phyloP scores from a whole-genome alignment of 2,797 vertebrate species.

The Remorina albescens region DNA sequence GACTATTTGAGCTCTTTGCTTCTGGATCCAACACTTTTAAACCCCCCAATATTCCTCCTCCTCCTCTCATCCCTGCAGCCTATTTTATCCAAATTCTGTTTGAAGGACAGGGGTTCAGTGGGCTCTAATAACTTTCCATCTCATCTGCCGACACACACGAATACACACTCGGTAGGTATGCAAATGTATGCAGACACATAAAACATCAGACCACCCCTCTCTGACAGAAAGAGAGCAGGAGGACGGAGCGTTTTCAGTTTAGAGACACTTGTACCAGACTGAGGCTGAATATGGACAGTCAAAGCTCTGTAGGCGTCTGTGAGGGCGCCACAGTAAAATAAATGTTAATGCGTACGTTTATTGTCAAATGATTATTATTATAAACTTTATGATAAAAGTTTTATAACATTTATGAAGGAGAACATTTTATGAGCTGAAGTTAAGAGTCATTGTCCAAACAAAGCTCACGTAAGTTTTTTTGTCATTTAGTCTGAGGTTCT shows the following conservation, averaged over 20 bases:
- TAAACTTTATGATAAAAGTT: not conserved
- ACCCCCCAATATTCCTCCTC: not conserved
- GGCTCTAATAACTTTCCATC: slow-evolving; percentile 57
- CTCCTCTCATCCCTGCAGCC: slow-evolving; percentile 33
- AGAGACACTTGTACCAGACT: slow-evolving; percentile 26
- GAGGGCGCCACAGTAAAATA: too few relatives aligned
- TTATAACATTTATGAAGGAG: not conserved
- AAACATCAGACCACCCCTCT: slow-evolving; percentile 35
- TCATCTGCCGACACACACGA: slow-evolving; percentile 30
- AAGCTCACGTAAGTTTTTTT: not conserved
- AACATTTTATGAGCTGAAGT: not conserved
- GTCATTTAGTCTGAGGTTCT: too few relatives aligned
- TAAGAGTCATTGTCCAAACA: not conserved
- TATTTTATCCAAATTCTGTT: slow-evolving; percentile 67
- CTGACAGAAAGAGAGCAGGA: slow-evolving; percentile 70
- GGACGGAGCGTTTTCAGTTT: slow-evolving; percentile 40
- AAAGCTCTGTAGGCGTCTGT: slow-evolving; percentile 13
- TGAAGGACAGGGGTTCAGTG: slow-evolving; percentile 65
- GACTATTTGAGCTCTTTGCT: not conserved
- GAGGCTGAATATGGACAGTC: slow-evolving; percentile 26
- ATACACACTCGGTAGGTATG: slow-evolving; percentile 32
- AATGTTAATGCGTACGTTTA: not conserved
- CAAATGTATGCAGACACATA: slow-evolving; percentile 51
- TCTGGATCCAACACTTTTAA: not conserved
- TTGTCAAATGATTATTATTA: not conserved